Percentiles rank a stretch among this genome's conserved stretches.
These are phyloP conservation scores for Nannobrachium achirus DNA, from an alignment of 2,113 vertebrate genomes.

Conservation along the genomic window DNA sequence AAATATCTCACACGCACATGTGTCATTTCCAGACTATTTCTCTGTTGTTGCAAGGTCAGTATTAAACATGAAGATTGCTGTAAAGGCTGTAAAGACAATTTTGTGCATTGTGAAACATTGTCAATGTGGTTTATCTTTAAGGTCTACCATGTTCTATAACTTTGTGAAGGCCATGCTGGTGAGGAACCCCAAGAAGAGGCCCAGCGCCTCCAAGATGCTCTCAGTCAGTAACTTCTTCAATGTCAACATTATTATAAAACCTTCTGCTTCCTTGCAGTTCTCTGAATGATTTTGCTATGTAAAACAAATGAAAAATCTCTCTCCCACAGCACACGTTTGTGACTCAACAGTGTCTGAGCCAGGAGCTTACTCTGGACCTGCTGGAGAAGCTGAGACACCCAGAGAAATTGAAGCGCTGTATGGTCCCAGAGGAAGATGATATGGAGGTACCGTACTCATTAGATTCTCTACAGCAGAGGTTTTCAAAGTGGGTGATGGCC, in stretches of 20 bases:
- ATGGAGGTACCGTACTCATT: constrained; percentile 76
- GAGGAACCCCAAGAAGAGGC: constrained; percentile 90
- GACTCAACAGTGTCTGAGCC: constrained; percentile 78
- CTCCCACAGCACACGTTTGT: constrained; percentile 81
- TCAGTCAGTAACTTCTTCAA: constrained; percentile 75
- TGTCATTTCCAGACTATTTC: too few species aligned
- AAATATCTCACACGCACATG: too few species aligned
- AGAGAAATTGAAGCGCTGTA: constrained; percentile 76
- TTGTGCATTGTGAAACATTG: too few species aligned
- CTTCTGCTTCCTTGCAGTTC: too few species aligned
- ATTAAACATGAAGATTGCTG: too few species aligned
- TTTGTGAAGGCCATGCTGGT: constrained; percentile 89
- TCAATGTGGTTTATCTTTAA: constrained; percentile 49
- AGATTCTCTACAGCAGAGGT: background rate
- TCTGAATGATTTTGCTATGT: too few species aligned
- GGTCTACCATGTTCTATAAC: constrained; percentile 88
- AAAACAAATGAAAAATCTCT: too few species aligned
- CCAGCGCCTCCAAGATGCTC: constrained; percentile 87
- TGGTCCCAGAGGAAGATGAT: constrained; percentile 84
- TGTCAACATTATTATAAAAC: too few species aligned
- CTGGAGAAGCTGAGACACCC: constrained; percentile 86
- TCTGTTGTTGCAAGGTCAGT: too few species aligned
- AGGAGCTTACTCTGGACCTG: constrained; percentile 85
- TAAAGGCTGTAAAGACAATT: too few species aligned
- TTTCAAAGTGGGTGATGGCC: too few species aligned